Base-by-base conservation (phyloP, 1,140 invertebrate species). In the Acromyrmex echinatior region DNA sequence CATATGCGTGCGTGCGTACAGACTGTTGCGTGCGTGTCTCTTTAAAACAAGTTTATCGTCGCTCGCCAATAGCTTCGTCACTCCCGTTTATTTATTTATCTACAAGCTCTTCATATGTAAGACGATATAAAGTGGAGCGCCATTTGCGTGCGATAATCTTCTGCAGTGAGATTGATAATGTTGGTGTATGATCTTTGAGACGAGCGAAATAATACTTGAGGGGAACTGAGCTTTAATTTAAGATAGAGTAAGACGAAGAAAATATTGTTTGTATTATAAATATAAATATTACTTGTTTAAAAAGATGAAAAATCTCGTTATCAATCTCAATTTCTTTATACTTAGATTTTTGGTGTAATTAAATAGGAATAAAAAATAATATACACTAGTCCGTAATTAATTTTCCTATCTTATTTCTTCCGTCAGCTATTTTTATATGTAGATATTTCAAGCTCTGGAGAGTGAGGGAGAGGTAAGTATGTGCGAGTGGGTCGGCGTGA, bases 11-110 rank as follows among this genome's bases (percentile, higher is more conserved):
- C 58, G 51, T 58, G n/a, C 7, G 49, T 51, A 9, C 65, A 53
- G 49, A 65, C 77, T 25, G 63, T 21, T 76, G 16, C 70, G 25
- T 85, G 78, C 45, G 66, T 79, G 51, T 63, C 73, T 86, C 87
- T 88, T 79, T 88, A 84, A 87, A 84, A 14, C 63, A 53, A 39
- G 74, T 76, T 79, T 79, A 88, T 88, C 71, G 81, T 56, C 65
- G 35, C 45, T 18, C 63, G 68, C 62, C 58, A 53, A 58, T 71
- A 74, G 39, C 14, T n/a, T 31, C 80, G 80, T 74, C 80, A 82
- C 66, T 82, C 28, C 28, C 45, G 25, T 84, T 84, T 74, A 71
- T 39, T 84, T 84, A 84, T 84, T 84, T 84, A 84, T 84, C 12
- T 49, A 73, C n/a, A 21, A 70, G 78, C 56, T 25, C 16, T 45